Percentiles rank a stretch among this genome's conserved stretches.
Conservation (phyloP, 2,888 invertebrate species). For the Leptodirus hochenwartii region DNA sequence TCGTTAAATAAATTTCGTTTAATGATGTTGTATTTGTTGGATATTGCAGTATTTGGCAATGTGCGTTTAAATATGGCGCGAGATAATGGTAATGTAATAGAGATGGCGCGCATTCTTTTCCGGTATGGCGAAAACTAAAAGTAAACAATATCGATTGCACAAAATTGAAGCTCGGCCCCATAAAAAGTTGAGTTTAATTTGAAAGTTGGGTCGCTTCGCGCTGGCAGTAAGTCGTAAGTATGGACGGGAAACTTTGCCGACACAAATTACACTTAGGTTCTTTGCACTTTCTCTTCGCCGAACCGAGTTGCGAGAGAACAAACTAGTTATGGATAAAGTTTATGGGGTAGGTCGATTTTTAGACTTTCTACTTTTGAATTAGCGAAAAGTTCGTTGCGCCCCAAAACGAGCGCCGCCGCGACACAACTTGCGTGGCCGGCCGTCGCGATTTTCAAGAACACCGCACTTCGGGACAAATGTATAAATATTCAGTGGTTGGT, state of each 20-base stretch:
- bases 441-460: too few relatives aligned
- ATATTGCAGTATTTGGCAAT: too few relatives aligned
- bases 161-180: constrained; percentile 27
- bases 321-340: constrained; percentile 25
- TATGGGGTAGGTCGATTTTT: constrained; percentile 26
- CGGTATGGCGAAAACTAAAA: too few relatives aligned
- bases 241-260: constrained; percentile 27
- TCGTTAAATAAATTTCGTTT: too few relatives aligned
- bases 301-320: constrained; percentile 24
- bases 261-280: constrained; percentile 29
- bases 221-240: constrained; percentile 11
- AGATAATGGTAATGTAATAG: too few relatives aligned
- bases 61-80: too few relatives aligned
- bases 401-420: too few relatives aligned
- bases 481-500: too few relatives aligned
- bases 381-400: constrained; percentile 25
- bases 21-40: too few relatives aligned
- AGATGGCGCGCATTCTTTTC: too few relatives aligned
- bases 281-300: constrained; percentile 28
- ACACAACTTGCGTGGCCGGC: too few relatives aligned
- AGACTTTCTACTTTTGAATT: constrained; percentile 22
- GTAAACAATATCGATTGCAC: constrained; percentile 28
- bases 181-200: constrained; percentile 25
- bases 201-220: constrained; percentile 4
- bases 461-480: too few relatives aligned